Conservation (phyloP, 1,140 invertebrate species). For the Augochlora pura region DNA sequence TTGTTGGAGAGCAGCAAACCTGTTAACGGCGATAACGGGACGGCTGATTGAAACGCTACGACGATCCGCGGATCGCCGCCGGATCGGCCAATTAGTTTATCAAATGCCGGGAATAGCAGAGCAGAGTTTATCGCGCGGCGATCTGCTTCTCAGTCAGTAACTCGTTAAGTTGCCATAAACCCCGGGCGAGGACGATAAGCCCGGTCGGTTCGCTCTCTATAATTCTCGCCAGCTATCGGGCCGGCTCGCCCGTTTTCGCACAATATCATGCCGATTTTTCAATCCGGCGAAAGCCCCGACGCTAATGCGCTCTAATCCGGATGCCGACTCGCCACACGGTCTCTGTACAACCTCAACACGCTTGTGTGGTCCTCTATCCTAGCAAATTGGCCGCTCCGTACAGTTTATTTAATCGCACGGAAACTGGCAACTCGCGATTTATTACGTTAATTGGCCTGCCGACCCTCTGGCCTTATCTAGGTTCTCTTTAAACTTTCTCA, state of each 20-base stretch:
- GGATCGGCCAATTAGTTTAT: slow-evolving; percentile 60
- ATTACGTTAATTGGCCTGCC: too few species aligned
- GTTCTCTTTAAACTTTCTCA: too few species aligned
- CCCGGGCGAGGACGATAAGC: slow-evolving; percentile 38
- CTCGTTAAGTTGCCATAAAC: slow-evolving; percentile 57
- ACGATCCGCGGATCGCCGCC: slow-evolving; percentile 34
- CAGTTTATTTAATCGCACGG: too few species aligned
- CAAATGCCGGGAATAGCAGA: slow-evolving; percentile 56
- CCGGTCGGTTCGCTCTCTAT: slow-evolving; percentile 31
- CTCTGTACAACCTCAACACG: too few species aligned
- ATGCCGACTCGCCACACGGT: too few species aligned
- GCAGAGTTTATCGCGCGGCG: slow-evolving; percentile 46
- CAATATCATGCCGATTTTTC: background rate
- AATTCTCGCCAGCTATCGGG: slow-evolving; percentile 37
- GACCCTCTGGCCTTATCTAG: too few species aligned
- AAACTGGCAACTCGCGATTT: too few species aligned
- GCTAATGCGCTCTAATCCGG: background rate
- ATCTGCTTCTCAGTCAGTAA: slow-evolving; percentile 49
- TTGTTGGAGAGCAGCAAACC: slow-evolving; percentile 2
- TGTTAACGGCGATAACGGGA: slow-evolving; percentile 61
- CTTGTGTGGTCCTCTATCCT: too few species aligned
- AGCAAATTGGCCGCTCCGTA: too few species aligned
- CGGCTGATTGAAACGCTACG: slow-evolving; percentile 50
- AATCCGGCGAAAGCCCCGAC: background rate
- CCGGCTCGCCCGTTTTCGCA: background rate